Conservation (phyloP, 2,888 invertebrate species). For the Callyntrura sp. region DNA sequence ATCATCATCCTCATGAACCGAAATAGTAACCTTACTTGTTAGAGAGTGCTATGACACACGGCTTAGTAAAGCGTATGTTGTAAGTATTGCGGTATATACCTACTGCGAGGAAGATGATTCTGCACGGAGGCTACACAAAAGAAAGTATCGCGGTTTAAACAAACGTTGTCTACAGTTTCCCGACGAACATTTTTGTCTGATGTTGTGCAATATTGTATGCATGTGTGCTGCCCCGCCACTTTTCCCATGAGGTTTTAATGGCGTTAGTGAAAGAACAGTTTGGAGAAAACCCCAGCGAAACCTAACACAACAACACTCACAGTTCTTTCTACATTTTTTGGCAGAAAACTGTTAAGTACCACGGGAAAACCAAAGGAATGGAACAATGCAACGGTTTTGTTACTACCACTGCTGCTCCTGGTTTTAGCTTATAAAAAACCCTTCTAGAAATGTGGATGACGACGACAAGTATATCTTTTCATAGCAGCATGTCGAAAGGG, state of each 20-base stretch:
- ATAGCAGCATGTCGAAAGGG: background rate
- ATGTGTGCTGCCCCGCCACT: constrained; percentile 70
- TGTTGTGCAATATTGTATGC: constrained; percentile 36
- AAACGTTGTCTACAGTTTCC: too few species aligned
- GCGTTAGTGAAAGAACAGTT: constrained; percentile 60
- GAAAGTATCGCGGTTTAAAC: too few species aligned
- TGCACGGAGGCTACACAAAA: too few species aligned
- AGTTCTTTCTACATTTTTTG: constrained; percentile 28
- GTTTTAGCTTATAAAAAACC: background rate
- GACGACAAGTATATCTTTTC: background rate
- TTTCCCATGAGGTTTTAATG: constrained; percentile 71
- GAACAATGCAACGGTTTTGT: constrained; percentile 38
- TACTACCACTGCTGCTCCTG: background rate
- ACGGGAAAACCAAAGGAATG: constrained; percentile 63
- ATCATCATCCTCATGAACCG: too few species aligned
- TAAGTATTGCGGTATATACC: constrained; percentile 2
- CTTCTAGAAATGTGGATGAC: constrained; percentile 54
- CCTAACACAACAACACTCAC: constrained; percentile 9
- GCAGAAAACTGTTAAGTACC: constrained; percentile 68
- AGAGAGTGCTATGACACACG: constrained; percentile 17
- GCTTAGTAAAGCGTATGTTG: too few species aligned
- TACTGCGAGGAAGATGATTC: too few species aligned
- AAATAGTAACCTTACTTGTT: too few species aligned
- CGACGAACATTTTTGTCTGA: constrained; percentile 8
- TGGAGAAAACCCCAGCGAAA: background rate